A percentile compares a stretch with the other conserved stretches of the same genome.
These are phyloP conservation scores for Gasterosteus aculeatus DNA, from an alignment of 2,113 vertebrate species.

Conservation along the genomic window DNA sequence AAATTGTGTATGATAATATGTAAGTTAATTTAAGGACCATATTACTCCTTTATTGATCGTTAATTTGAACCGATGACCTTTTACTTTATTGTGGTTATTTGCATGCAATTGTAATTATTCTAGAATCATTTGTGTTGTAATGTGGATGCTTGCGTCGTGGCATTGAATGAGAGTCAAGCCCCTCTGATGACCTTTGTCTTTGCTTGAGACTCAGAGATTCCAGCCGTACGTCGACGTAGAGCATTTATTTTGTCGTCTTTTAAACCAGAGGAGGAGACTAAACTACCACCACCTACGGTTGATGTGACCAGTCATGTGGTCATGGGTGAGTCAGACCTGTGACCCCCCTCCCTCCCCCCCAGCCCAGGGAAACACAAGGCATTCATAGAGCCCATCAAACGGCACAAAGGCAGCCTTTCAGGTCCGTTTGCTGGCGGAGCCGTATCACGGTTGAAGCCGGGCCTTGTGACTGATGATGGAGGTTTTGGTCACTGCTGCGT, in stretches of 20 bases:
- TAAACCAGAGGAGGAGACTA: background rate
- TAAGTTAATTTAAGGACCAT: too few species aligned
- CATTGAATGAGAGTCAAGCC: too few species aligned
- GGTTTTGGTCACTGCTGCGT: background rate
- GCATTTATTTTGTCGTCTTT: too few species aligned
- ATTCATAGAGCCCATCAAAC: constrained; percentile 21
- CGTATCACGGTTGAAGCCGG: background rate
- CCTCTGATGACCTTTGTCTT: too few species aligned
- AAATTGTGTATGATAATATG: background rate
- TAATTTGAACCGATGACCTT: too few species aligned
- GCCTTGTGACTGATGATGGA: background rate
- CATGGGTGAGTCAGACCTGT: constrained; percentile 47
- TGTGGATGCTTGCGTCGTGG: too few species aligned
- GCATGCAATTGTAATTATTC: too few species aligned
- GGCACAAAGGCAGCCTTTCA: background rate
- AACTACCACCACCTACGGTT: background rate
- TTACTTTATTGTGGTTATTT: too few species aligned
- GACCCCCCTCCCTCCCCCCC: constrained; percentile 9
- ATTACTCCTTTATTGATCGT: too few species aligned
- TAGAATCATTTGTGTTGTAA: too few species aligned
- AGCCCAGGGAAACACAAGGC: background rate
- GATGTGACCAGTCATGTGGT: constrained; percentile 35
- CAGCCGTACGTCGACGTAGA: too few species aligned
- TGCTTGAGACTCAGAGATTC: too few species aligned
- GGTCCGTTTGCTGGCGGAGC: background rate